Evolutionary conservation across 2,888 invertebrate species (phyloP).

Genomic region (Punctoribates punctum): DNA sequence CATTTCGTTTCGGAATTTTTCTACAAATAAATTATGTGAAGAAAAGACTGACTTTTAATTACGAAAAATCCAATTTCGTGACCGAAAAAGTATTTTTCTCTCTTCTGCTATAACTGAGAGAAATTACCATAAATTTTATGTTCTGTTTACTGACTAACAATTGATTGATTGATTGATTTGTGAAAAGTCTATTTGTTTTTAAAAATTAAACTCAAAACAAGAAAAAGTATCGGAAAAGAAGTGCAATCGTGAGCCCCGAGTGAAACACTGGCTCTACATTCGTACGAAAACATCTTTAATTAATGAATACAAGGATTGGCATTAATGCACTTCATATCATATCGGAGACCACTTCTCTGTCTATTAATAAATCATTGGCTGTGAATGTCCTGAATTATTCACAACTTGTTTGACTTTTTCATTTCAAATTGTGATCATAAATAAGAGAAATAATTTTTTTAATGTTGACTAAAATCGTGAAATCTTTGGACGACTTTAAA

Average conservation of each 20-base stretch:
- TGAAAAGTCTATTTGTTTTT: neutral
- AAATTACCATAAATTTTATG: slow-evolving; percentile 2
- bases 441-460: neutral
- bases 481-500: neutral
- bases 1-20: neutral
- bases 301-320: neutral
- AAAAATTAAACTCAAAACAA: neutral
- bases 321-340: too few species aligned
- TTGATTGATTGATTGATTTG: neutral
- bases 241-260: neutral
- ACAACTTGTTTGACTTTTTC: neutral
- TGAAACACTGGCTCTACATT: too few species aligned
- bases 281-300: neutral
- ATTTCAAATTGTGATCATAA: neutral
- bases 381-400: slow-evolving; percentile 9
- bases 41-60: neutral
- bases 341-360: neutral
- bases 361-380: slow-evolving; percentile 9
- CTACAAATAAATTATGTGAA: slow-evolving; percentile 4
- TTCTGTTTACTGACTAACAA: neutral
- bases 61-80: neutral
- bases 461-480: neutral
- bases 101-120: neutral
- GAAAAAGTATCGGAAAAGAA: neutral
- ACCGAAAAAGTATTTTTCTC: neutral